Conservation (phyloP, 2,113 vertebrate species). For the Nasalis larvatus region DNA sequence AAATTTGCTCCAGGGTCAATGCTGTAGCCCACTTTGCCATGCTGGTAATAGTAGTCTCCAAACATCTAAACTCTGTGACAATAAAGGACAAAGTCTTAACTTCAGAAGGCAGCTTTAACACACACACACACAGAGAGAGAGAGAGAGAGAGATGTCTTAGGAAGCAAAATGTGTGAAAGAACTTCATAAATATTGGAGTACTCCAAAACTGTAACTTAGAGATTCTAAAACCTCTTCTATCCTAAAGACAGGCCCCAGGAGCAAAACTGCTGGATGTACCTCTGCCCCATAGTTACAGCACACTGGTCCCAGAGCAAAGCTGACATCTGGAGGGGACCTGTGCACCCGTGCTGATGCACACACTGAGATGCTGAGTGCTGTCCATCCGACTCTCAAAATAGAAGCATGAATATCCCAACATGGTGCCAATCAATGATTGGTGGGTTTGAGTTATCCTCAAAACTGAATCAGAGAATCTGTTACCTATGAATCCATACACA, state of each 20-base stretch:
- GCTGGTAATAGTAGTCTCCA: background rate
- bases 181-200: background rate
- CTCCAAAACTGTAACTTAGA: background rate
- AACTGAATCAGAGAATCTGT: background rate
- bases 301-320: background rate
- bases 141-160: background rate
- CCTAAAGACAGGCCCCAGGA: too few species aligned
- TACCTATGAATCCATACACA: background rate
- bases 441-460: background rate
- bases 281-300: background rate
- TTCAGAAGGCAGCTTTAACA: background rate
- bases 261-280: background rate
- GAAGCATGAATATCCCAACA: too few species aligned
- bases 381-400: too few species aligned
- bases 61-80: background rate
- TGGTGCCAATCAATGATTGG: too few species aligned
- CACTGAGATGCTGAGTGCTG: too few species aligned
- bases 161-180: background rate
- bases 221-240: background rate
- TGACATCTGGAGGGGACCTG: background rate
- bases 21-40: too few species aligned
- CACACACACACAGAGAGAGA: too few species aligned
- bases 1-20: background rate
- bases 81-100: too few species aligned
- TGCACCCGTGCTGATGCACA: rapidly evolving